Evolutionary conservation across 2,113 vertebrate species (phyloP).

Genomic region (Cromileptes altivelis): DNA sequence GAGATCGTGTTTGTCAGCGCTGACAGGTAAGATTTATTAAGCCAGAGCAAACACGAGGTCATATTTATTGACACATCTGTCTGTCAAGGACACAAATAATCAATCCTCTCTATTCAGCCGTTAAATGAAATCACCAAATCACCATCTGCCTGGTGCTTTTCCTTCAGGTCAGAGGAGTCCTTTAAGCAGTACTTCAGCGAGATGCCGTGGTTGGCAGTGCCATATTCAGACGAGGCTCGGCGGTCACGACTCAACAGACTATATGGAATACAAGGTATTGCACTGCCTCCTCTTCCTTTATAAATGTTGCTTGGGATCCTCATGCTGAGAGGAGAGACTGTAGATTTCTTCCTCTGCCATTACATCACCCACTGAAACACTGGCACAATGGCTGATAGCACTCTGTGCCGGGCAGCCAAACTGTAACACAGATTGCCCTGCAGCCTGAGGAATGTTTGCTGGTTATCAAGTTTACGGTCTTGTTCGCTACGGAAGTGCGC

Average conservation of each 20-base stretch:
- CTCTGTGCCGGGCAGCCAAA: constrained; percentile 9
- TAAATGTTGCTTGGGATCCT: neutral
- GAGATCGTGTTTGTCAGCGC: constrained; percentile 98
- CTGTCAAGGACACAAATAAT: constrained; percentile 1
- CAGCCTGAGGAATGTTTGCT: constrained; percentile 70
- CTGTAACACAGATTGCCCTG: constrained; percentile 45
- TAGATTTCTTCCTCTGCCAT: constrained; percentile 17
- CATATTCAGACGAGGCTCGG: constrained; percentile 92
- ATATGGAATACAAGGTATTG: constrained; percentile 97
- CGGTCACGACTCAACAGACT: constrained; percentile 96
- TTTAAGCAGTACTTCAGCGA: constrained; percentile 99
- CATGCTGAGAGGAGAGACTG: neutral
- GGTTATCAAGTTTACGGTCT: constrained; percentile 72
- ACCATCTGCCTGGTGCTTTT: neutral
- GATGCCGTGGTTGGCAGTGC: constrained; percentile 98
- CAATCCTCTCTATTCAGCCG: neutral
- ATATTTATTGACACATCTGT: neutral
- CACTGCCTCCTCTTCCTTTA: neutral
- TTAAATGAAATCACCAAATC: neutral
- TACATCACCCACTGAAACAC: constrained; percentile 24
- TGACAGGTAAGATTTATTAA: constrained; percentile 88
- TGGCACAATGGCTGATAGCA: constrained; percentile 42
- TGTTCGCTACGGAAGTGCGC: constrained; percentile 23
- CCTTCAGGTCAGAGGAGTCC: constrained; percentile 95
- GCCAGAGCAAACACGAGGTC: neutral